Conservation (phyloP, 2,888 invertebrate genomes). For the Xanthia togata region DNA sequence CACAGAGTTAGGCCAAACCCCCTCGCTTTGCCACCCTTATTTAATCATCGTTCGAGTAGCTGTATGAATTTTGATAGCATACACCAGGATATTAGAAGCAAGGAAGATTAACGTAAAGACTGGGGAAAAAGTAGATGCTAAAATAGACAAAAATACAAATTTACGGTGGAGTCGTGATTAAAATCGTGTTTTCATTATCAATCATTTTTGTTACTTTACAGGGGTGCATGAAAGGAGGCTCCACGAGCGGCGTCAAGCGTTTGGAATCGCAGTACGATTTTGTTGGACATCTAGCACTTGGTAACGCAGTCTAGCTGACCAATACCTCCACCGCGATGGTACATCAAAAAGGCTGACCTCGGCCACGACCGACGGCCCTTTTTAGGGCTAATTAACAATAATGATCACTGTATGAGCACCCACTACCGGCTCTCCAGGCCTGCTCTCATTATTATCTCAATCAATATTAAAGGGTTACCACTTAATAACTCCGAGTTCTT, state of each 20-base stretch:
- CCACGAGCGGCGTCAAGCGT: neutral
- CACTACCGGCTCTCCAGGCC: neutral
- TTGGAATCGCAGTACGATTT: too few relatives aligned
- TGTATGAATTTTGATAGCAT: conserved; percentile 50
- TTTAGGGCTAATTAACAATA: neutral
- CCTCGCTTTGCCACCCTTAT: conserved; percentile 29
- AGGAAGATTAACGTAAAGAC: neutral
- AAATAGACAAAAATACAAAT: neutral
- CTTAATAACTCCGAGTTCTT: too few relatives aligned
- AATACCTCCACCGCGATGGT: neutral
- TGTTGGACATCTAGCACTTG: neutral
- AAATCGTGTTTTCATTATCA: neutral
- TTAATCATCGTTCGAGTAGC: conserved; percentile 55
- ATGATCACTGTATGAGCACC: neutral
- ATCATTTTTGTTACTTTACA: neutral
- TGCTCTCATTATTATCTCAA: neutral
- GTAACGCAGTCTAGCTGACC: neutral
- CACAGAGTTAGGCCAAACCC: neutral
- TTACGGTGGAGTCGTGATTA: too few relatives aligned
- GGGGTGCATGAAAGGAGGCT: neutral
- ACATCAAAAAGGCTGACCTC: neutral
- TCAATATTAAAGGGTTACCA: neutral
- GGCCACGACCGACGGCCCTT: neutral
- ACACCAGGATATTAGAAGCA: conserved; percentile 22
- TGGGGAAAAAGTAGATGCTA: neutral